A percentile compares a stretch with the other conserved stretches of the same genome.
phyloP scores from a whole-genome alignment of 2,888 invertebrate species.

The Arrhopalites spinosus region DNA sequence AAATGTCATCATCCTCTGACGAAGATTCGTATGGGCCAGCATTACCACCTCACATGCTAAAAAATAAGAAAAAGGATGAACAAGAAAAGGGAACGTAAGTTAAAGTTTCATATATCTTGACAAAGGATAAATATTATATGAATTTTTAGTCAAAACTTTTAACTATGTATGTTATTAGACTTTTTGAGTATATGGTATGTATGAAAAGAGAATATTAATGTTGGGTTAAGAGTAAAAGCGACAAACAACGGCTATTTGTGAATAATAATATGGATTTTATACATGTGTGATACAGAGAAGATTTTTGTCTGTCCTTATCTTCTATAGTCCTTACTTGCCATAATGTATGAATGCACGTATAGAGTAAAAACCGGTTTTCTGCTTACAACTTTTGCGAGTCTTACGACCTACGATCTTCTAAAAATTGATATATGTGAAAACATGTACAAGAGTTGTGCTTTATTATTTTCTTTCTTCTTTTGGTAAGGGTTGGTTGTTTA shows the following conservation, averaged over 20 bases:
- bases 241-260: neutral
- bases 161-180: too few species aligned
- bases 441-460: constrained; percentile 2
- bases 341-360: constrained; percentile 4
- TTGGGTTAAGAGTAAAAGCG: neutral
- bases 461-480: neutral
- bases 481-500: neutral
- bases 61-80: constrained; percentile 14
- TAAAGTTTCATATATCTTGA: neutral
- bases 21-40: constrained; percentile 40
- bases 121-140: too few species aligned
- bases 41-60: constrained; percentile 36
- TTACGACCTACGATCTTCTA: constrained; percentile 33
- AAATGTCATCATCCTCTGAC: constrained; percentile 35
- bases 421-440: constrained; percentile 9
- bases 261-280: neutral
- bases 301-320: too few species aligned
- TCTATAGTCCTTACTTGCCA: too few species aligned
- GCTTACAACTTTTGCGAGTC: constrained; percentile 11
- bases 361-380: constrained; percentile 33
- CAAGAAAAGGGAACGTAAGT: constrained; percentile 9
- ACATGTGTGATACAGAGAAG: neutral
- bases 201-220: too few species aligned
- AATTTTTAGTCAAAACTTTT: too few species aligned
- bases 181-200: neutral